phyloP scores from a whole-genome alignment of 2,113 vertebrate genomes.

The Thamnaconus septentrionalis region DNA sequence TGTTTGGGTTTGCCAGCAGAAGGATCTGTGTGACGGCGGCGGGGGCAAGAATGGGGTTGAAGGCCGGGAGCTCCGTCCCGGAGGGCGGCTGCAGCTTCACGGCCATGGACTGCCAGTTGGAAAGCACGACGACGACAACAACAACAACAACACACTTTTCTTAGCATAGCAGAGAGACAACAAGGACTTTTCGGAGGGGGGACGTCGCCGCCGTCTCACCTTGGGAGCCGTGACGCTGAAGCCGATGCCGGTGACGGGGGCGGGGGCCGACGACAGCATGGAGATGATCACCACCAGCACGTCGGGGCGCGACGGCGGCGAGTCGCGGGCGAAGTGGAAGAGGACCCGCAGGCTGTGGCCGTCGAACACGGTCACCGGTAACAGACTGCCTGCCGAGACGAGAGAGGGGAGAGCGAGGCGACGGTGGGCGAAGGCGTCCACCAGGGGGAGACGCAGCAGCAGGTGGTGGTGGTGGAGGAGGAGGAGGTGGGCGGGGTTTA shows the following conservation, averaged over 20 bases:
- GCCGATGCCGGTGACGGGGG: constrained; percentile 86
- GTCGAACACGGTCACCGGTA: constrained; percentile 94
- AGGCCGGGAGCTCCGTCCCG: constrained; percentile 88
- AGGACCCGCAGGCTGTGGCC: constrained; percentile 92
- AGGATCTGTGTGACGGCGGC: constrained; percentile 96
- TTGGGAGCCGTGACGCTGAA: constrained; percentile 91
- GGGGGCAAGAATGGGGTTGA: constrained; percentile 93
- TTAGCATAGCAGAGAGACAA: background rate
- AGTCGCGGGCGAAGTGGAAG: constrained; percentile 91
- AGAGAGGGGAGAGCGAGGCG: background rate
- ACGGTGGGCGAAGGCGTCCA: background rate
- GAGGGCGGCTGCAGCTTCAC: constrained; percentile 95
- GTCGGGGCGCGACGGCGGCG: constrained; percentile 83
- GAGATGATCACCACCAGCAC: constrained; percentile 96
- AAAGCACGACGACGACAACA: background rate
- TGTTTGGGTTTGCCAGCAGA: constrained; percentile 94
- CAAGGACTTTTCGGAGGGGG: background rate
- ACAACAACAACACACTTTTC: background rate
- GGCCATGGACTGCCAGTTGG: constrained; percentile 83
- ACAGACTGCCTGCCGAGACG: constrained; percentile 83
- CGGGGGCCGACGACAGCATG: constrained; percentile 92
- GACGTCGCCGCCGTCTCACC: constrained; percentile 69
- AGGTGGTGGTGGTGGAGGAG: too few species aligned
- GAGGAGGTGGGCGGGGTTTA: background rate
- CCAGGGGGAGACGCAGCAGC: background rate